Base-by-base conservation (phyloP, 2,888 invertebrate species). In the Cheilosia grossa region DNA sequence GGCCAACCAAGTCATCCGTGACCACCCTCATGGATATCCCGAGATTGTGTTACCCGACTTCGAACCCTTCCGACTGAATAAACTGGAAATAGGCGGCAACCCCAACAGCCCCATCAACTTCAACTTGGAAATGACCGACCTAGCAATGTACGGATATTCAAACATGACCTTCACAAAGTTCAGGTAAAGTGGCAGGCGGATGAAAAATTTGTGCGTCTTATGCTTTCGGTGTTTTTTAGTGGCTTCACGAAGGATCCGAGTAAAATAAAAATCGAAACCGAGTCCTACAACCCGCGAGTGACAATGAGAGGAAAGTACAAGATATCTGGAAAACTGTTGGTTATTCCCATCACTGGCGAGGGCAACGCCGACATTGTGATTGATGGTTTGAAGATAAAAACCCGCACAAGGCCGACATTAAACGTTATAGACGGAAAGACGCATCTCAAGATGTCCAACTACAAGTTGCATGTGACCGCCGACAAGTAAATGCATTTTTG, bases 311-410 rank as follows among this genome's bases (percentile, higher is more conserved):
- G 89, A 24, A 77, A 89, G 17, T 90, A 90, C 64, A 88, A 89
- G 4, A 86, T 89, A 2, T 81, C 86, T n/a, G 90, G 90, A 21
- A 89, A 88, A 54, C 74, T 90, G 0, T 70, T 90, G 9, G 80
- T 90, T 0, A 19, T 90, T 53, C 90, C 90, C 3, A 77, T 90
- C 2, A 66, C 74, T 6, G 88, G 89, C 30, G 86, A 88, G 2
- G 90, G 90, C 27, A 73, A 88, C 4, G 1, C 88, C 1, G 17
- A 74, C 33, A 79, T 89, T 69, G 69, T 49, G 1, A 24, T 90
- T 5, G 56, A 42, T 0, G 67, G 87, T 2, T 61, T 88, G 0
- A 77, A 80, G 21, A 21, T 66, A 7, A 88, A 82, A 61, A 27
- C 73, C 0, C 66, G 70, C 0, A 21, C 88, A 2, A 66, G 24